Evolutionary conservation across 2,797 vertebrate species (phyloP).

Genomic region (Eurystomus glaucurus): DNA sequence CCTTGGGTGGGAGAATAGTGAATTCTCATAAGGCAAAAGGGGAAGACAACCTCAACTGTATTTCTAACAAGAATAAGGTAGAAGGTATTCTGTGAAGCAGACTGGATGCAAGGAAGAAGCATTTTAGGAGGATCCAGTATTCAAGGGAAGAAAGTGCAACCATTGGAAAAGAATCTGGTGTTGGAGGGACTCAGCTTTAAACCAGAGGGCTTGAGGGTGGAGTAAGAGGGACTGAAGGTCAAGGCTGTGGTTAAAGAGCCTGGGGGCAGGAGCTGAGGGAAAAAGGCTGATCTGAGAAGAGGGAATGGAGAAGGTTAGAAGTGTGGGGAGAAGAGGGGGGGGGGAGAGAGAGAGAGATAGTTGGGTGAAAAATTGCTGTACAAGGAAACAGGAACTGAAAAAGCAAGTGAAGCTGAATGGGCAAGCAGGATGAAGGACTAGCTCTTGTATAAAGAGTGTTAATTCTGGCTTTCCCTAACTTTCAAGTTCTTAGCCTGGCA

Average conservation of each 20-base stretch:
- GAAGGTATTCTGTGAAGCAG: not conserved
- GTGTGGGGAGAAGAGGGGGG: no score
- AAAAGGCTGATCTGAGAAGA: not conserved
- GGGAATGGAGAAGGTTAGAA: not conserved
- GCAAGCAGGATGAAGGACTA: not conserved
- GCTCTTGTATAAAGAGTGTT: not conserved
- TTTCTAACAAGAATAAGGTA: not conserved
- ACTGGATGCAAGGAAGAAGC: not conserved
- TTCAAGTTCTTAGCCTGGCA: slow-evolving; percentile 26
- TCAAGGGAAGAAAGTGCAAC: not conserved
- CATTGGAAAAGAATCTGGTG: not conserved
- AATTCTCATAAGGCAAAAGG: not conserved
- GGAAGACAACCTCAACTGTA: not conserved
- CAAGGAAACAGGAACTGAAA: not conserved
- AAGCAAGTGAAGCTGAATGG: not conserved
- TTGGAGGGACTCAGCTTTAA: not conserved
- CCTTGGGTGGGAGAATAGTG: not conserved
- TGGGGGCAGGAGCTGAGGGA: not conserved
- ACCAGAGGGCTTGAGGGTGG: not conserved
- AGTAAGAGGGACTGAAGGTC: not conserved
- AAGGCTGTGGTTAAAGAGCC: not conserved
- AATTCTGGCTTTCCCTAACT: slow-evolving; percentile 25
- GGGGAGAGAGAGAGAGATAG: no score
- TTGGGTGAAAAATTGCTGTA: not conserved
- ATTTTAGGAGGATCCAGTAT: not conserved